These are phyloP conservation scores for Lapara coniferarum DNA, from an alignment of 2,888 invertebrate species.

Conservation along the genomic window DNA sequence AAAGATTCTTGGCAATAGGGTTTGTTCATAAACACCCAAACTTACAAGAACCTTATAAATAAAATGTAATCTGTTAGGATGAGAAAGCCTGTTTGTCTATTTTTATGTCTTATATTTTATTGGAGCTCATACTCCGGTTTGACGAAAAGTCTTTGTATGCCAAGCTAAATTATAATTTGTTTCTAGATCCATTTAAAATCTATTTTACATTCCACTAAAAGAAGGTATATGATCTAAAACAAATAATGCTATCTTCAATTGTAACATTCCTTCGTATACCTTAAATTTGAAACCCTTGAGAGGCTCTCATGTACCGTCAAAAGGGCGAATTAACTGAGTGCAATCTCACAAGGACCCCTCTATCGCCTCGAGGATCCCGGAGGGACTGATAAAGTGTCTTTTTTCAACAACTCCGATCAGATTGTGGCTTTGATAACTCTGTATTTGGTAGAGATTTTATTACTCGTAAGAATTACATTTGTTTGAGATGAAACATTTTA, in stretches of 20 bases:
- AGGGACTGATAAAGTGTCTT: conserved; percentile 19
- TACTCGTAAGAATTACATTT: neutral
- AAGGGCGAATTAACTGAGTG: conserved; percentile 23
- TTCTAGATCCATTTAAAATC: too few species aligned
- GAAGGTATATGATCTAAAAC: too few species aligned
- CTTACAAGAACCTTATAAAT: neutral
- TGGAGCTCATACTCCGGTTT: too few species aligned
- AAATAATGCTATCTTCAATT: neutral
- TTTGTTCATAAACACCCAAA: neutral
- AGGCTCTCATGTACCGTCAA: conserved; percentile 15
- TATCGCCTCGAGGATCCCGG: conserved; percentile 16
- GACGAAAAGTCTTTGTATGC: too few species aligned
- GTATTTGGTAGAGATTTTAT: conserved; percentile 7
- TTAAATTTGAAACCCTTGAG: conserved; percentile 17
- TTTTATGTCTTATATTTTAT: too few species aligned
- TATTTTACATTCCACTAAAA: too few species aligned
- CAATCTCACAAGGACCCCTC: conserved; percentile 16
- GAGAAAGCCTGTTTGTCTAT: too few species aligned
- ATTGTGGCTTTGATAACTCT: conserved; percentile 21
- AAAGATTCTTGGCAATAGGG: too few species aligned
- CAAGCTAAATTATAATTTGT: too few species aligned
- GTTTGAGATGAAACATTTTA: neutral
- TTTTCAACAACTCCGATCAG: conserved; percentile 21
- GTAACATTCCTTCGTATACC: neutral
- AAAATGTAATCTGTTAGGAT: too few species aligned